Evolutionary conservation across 2,797 vertebrate species (phyloP), one percentile per base, ranked within the genome.

Genomic region (Fistularia tabacaria): DNA sequence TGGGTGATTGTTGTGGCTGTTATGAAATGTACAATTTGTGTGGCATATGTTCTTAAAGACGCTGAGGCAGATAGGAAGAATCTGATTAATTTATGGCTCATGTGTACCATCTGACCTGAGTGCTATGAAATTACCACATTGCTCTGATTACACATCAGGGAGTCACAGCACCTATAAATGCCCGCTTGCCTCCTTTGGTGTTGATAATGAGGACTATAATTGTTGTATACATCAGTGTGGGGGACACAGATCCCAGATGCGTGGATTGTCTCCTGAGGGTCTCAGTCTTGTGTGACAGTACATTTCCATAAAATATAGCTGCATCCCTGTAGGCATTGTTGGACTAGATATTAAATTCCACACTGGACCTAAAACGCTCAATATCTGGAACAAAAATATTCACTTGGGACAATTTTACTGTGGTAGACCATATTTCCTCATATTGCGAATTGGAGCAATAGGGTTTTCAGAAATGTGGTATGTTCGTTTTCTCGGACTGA

Each of bases 21-120:
- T 83, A 83, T 81, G 77, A 86, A 87, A 88, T 83, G 64, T 70
- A 71, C 69, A 72, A 81, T 78, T 77, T 79, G 73, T 76, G 76
- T 74, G 72, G 83, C 81, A 87, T 71, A 86, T 85, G 84, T 77
- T 80, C 66, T 79, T 59, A 62, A 56, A 79, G 72, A 71, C 83
- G 77, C 70, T 74, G 71, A 54, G 54, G 51, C 54, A 46, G 57
- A 72, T 56, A n/a, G 47, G 57, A 45, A 58, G 71, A 62, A 76
- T 63, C 71, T 67, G 75, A 71, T 78, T 74, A 49, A 82, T 85
- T 78, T 63, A 74, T 64, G 65, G 51, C 54, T 75, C 74, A 78
- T 80, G 66, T 67, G 65, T 78, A 78, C 63, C 58, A 72, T 76
- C 71, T 69, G 60, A 80, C 60, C 76, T 54, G 40, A 56, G 69